phyloP scores from a whole-genome alignment of 2,113 vertebrate genomes.

The Cyrtonyx montezumae region DNA sequence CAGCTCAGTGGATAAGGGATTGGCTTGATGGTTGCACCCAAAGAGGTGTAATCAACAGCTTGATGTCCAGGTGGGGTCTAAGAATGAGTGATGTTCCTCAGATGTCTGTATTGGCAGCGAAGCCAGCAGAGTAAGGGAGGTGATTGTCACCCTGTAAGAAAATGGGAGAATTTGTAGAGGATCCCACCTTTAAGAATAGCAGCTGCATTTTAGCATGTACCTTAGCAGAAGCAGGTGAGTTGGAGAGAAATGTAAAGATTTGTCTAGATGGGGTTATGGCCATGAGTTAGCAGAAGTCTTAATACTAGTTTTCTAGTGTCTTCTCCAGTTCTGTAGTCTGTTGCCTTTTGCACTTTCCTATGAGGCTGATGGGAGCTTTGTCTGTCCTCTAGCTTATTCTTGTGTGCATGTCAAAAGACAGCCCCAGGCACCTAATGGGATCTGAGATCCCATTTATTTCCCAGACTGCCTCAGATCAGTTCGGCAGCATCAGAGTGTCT shows the following conservation, averaged over 20 bases:
- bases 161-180: neutral
- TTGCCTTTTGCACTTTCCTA: neutral
- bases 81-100: too few species aligned
- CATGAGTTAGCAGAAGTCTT: neutral
- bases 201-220: neutral
- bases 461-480: neutral
- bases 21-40: too few species aligned
- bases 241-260: neutral
- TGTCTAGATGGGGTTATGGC: neutral
- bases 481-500: accelerated
- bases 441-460: neutral
- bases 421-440: neutral
- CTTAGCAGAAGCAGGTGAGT: neutral
- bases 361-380: neutral
- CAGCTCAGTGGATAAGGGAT: too few species aligned
- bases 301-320: neutral
- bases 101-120: too few species aligned
- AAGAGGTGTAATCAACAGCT: too few species aligned
- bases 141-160: neutral
- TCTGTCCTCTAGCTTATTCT: neutral
- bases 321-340: neutral
- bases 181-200: neutral
- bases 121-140: too few species aligned
- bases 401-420: neutral
- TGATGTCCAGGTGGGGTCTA: too few species aligned